These are phyloP conservation scores for Ciona savignyi DNA, from an alignment of 23 tunicate species.

Conservation along the genomic window DNA sequence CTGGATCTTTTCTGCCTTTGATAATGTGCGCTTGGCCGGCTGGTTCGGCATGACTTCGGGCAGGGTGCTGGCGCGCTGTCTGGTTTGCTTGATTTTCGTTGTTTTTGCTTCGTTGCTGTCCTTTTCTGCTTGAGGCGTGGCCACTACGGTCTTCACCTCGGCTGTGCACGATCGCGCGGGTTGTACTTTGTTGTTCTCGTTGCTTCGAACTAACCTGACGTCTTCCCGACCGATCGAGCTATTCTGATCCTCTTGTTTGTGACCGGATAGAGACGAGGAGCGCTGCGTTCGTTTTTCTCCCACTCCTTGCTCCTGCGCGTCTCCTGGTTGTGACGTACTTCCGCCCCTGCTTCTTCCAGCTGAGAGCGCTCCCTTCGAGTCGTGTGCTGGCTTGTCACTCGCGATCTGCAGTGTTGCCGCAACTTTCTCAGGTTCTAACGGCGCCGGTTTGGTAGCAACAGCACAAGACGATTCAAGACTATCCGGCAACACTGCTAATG, in stretches of 20 bases:
- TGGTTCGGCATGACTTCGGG: too few species aligned
- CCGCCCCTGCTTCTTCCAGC: conserved; percentile 21
- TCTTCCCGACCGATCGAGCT: too few species aligned
- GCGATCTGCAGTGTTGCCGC: not conserved
- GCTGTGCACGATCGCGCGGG: too few species aligned
- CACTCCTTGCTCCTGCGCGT: not conserved
- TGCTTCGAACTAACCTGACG: too few species aligned
- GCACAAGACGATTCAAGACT: not conserved
- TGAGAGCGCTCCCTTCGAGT: not conserved
- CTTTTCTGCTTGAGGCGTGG: too few species aligned
- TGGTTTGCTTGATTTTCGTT: too few species aligned
- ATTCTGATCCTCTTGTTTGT: not conserved
- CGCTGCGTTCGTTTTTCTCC: not conserved
- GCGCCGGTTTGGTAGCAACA: not conserved
- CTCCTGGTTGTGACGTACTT: conserved; percentile 22
- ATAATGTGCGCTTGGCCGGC: too few species aligned
- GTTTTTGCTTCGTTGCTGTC: too few species aligned
- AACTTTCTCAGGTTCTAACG: not conserved
- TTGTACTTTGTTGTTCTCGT: too few species aligned
- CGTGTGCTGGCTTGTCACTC: not conserved
- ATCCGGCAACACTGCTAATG: not conserved
- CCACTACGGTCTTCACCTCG: too few species aligned
- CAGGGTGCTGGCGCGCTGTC: too few species aligned
- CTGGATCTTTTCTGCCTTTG: not conserved
- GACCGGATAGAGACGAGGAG: not conserved